Conservation (phyloP, 1,140 invertebrate species). For the Anoplophora glabripennis region DNA sequence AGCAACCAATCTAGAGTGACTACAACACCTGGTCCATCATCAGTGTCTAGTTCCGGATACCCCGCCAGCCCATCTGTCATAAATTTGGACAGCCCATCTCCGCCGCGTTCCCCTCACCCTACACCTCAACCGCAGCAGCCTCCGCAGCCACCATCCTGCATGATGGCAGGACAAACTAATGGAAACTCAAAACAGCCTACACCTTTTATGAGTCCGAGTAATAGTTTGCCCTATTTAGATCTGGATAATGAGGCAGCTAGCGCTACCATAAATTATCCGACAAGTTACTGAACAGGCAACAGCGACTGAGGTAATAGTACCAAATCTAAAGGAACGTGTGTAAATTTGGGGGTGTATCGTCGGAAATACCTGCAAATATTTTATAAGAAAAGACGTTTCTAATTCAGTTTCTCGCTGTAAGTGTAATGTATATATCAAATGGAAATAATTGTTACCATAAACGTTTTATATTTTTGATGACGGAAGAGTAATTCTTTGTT, state of each 20-base stretch:
- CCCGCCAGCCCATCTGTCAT: slow-evolving; percentile 53
- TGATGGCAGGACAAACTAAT: slow-evolving; percentile 25
- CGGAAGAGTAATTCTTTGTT: too few species aligned
- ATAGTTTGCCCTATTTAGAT: slow-evolving; percentile 36
- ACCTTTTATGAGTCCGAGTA: slow-evolving; percentile 11
- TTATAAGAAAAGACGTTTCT: too few species aligned
- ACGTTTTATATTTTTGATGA: too few species aligned
- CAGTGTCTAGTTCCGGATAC: slow-evolving; percentile 58
- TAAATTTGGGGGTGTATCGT: too few species aligned
- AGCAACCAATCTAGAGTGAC: slow-evolving; percentile 47
- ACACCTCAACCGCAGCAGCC: slow-evolving; percentile 4
- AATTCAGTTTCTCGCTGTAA: too few species aligned
- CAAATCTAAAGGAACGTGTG: too few species aligned
- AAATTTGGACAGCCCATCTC: slow-evolving; percentile 58
- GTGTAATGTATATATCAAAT: too few species aligned
- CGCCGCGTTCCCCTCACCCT: slow-evolving; percentile 46
- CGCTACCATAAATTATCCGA: slow-evolving; percentile 4
- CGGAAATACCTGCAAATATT: too few species aligned
- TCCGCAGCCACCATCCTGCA: slow-evolving; percentile 23
- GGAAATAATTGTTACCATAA: too few species aligned
- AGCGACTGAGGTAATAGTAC: too few species aligned
- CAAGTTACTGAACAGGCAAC: background rate
- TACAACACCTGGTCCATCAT: slow-evolving; percentile 46
- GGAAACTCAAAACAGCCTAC: slow-evolving; percentile 8
- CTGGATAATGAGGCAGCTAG: slow-evolving; percentile 33